These are phyloP conservation scores for Notolabrus celidotus DNA, from an alignment of 2,797 vertebrate species.

Conservation along the genomic window DNA sequence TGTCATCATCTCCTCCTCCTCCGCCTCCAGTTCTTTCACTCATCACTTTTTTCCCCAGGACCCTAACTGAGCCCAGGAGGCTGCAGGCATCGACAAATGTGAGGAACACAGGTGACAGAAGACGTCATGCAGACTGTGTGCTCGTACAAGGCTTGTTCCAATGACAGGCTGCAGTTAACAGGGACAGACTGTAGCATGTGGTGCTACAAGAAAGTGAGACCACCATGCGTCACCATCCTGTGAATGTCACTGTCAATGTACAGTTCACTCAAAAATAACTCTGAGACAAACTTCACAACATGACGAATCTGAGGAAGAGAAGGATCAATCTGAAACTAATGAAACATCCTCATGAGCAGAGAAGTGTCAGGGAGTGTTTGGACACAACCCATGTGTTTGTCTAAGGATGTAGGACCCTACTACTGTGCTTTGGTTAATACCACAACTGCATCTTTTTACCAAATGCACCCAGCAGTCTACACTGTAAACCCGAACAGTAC, in stretches of 20 bases:
- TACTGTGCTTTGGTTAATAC: no score
- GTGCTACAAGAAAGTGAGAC: background rate
- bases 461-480: no score
- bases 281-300: no score
- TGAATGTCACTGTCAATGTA: background rate
- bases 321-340: no score
- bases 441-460: no score
- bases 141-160: constrained; percentile 18
- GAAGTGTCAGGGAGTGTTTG: no score
- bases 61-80: constrained; percentile 39
- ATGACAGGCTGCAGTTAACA: constrained; percentile 7
- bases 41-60: constrained; percentile 40
- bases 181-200: background rate
- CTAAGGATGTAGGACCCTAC: no score
- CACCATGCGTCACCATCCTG: constrained; percentile 3
- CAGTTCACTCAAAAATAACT: no score
- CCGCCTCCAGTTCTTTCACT: constrained; percentile 51
- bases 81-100: constrained; percentile 42
- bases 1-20: constrained; percentile 37
- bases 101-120: constrained; percentile 37
- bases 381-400: no score
- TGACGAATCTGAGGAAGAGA: no score
- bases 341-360: no score
- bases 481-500: no score
- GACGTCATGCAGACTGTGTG: constrained; percentile 4